A percentile compares a stretch with the other conserved stretches of the same genome.
Evolutionary conservation across 2,888 invertebrate species (phyloP).

Genomic region (Elysia crispata): DNA sequence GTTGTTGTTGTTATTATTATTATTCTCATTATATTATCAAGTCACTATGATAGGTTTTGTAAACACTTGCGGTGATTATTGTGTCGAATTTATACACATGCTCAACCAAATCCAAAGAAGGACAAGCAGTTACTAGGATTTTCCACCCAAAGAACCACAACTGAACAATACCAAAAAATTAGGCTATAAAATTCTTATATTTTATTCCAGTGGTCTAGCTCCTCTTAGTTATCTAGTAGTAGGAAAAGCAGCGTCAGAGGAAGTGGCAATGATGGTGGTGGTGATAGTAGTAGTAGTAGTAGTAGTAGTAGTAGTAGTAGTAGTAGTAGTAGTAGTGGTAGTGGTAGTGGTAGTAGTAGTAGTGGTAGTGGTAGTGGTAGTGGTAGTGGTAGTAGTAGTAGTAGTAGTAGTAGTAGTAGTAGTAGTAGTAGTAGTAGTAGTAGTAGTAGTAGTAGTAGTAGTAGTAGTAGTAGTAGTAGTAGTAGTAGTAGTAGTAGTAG

Average conservation of each 20-base stretch:
- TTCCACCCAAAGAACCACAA: too few species aligned
- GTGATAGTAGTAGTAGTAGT: neutral
- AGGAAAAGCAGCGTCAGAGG: neutral
- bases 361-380: constrained; percentile 3
- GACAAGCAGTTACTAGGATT: too few species aligned
- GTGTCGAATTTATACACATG: too few species aligned
- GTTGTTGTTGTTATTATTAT: too few species aligned
- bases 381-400: neutral
- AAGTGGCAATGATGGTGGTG: neutral
- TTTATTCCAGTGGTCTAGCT: too few species aligned
- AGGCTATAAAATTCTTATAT: too few species aligned
- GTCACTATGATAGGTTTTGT: too few species aligned
- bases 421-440: constrained; percentile 24
- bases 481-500: constrained; percentile 27
- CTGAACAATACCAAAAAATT: too few species aligned
- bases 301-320: constrained; percentile 5
- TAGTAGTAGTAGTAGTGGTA: constrained; percentile 9
- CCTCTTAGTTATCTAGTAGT: too few species aligned
- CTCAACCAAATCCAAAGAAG: too few species aligned
- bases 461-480: constrained; percentile 13
- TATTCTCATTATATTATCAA: too few species aligned
- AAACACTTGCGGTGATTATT: too few species aligned
- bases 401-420: constrained; percentile 9
- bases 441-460: constrained; percentile 9
- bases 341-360: constrained; percentile 11